Conservation (phyloP, 2,888 invertebrate species). For the Ectobius pallidus region DNA sequence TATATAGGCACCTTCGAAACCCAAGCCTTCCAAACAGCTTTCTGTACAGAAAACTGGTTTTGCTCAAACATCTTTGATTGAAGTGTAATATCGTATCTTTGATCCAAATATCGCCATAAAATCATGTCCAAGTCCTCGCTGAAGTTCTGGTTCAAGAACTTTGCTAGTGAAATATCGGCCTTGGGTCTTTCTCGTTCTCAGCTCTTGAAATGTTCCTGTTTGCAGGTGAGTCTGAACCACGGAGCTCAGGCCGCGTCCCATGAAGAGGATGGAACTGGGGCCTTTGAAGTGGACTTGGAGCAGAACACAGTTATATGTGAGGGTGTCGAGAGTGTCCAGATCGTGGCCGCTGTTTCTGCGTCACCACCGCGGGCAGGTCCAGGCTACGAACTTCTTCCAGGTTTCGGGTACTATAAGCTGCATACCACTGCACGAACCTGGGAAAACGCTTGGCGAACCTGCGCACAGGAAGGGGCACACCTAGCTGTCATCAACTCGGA, state of each 20-base stretch:
- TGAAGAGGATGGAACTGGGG: not conserved
- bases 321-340: not conserved
- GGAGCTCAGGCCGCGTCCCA: not conserved
- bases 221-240: not conserved
- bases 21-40: too few species aligned
- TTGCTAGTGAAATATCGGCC: too few species aligned
- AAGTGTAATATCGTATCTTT: too few species aligned
- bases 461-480: not conserved
- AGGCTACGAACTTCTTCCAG: not conserved
- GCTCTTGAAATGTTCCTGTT: not conserved
- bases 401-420: slow-evolving; percentile 4
- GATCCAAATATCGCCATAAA: too few species aligned
- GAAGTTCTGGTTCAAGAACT: too few species aligned
- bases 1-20: too few species aligned
- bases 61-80: too few species aligned
- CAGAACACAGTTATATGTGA: not conserved
- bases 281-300: not conserved
- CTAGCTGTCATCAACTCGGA: not conserved
- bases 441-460: not conserved
- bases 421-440: not conserved
- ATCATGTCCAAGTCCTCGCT: too few species aligned
- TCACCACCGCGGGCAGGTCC: not conserved
- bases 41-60: too few species aligned
- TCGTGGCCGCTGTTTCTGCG: not conserved
- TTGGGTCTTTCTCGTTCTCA: not conserved